phyloP scores from a whole-genome alignment of 2,797 vertebrate genomes.

The Spinus pinus region DNA sequence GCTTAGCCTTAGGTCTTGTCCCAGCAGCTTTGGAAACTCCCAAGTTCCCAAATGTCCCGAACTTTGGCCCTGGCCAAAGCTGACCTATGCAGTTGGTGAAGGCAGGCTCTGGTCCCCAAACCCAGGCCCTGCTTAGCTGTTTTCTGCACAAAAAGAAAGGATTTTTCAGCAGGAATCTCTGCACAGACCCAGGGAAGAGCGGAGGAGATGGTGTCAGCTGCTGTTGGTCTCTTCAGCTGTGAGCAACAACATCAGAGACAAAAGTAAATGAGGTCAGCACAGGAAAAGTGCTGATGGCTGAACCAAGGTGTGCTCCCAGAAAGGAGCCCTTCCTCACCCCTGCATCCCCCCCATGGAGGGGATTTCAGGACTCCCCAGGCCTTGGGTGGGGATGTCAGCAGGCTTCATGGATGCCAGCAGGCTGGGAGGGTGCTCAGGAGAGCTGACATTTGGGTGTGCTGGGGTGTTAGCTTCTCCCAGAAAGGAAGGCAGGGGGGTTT shows the following conservation, averaged over 20 bases:
- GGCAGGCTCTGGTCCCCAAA: not conserved
- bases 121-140: not conserved
- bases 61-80: not conserved
- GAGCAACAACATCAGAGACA: not conserved
- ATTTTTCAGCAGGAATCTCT: not conserved
- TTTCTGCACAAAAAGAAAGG: not conserved
- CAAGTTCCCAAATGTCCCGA: not conserved
- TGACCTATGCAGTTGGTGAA: accelerated
- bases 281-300: not conserved
- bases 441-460: not conserved
- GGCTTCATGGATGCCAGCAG: accelerated
- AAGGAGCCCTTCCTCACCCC: not conserved
- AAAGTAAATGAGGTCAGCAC: not conserved
- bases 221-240: not conserved
- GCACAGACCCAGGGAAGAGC: not conserved
- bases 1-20: not conserved
- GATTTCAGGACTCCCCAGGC: not conserved
- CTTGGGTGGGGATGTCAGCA: not conserved
- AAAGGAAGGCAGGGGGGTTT: not conserved
- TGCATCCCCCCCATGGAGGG: accelerated
- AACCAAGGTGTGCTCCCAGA: not conserved
- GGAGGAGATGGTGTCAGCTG: not conserved
- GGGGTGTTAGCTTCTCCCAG: not conserved
- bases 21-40: not conserved
- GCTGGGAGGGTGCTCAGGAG: not conserved